Conservation (phyloP, 2,797 vertebrate species). For the Sparus aurata region DNA sequence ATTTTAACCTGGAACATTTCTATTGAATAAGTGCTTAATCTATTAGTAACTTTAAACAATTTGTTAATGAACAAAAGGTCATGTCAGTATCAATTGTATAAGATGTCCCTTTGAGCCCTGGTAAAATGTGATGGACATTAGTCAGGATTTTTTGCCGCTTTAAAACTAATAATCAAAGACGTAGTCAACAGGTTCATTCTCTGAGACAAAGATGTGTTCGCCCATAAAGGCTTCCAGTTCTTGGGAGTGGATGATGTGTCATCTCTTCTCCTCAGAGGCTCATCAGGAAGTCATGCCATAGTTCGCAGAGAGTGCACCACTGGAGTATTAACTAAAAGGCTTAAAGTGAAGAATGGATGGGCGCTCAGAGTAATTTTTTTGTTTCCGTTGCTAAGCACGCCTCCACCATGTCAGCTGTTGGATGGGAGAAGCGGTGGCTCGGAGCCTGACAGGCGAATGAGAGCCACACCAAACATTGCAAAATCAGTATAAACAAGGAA, state of each 20-base stretch:
- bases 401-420: neutral
- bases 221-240: neutral
- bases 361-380: neutral
- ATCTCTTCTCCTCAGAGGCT: neutral
- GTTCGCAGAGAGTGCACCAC: neutral
- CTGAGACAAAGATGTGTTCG: no score
- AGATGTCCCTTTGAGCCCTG: neutral
- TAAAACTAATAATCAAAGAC: neutral
- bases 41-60: neutral
- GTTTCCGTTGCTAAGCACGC: neutral
- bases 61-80: neutral
- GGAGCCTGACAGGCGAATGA: neutral
- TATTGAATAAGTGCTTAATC: neutral
- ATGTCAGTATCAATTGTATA: neutral
- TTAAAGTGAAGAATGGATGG: neutral
- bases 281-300: neutral
- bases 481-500: constrained; percentile 5
- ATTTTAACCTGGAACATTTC: neutral
- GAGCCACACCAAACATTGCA: neutral
- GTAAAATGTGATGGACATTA: neutral
- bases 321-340: neutral
- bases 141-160: neutral
- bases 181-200: neutral
- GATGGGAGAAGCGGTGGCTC: neutral
- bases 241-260: neutral